Percentiles rank a stretch among this genome's conserved stretches.
Evolutionary conservation across 1,140 invertebrate genomes (phyloP).

Genomic region (Hyposmocoma kahamanoa): DNA sequence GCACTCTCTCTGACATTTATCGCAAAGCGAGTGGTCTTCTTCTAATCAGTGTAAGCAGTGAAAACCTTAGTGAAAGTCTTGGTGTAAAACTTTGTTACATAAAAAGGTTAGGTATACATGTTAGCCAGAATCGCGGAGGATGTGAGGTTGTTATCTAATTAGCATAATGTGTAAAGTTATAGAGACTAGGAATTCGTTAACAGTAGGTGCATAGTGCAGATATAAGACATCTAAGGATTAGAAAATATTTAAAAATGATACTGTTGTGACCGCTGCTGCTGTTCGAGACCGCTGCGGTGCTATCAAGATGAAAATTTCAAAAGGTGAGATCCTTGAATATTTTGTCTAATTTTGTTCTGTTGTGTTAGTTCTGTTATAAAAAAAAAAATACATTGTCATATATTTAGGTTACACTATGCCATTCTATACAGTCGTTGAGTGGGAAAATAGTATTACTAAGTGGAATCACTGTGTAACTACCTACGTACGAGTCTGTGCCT

Average conservation of each 20-base stretch:
- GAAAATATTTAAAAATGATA: constrained; percentile 25
- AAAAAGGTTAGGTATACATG: constrained; percentile 6
- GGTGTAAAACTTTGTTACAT: constrained; percentile 1
- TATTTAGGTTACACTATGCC: too few species aligned
- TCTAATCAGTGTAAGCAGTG: constrained; percentile 21
- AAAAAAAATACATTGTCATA: too few species aligned
- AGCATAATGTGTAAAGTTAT: constrained; percentile 17
- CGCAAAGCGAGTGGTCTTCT: constrained; percentile 30
- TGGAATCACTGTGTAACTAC: too few species aligned
- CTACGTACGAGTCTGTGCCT: too few species aligned
- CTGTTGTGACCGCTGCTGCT: constrained; percentile 33
- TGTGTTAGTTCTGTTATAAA: too few species aligned
- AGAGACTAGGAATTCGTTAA: constrained; percentile 10
- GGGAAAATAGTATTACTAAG: too few species aligned
- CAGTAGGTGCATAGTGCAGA: constrained; percentile 2
- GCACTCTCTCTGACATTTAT: constrained; percentile 61
- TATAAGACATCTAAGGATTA: constrained; percentile 12
- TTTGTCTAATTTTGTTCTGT: too few species aligned
- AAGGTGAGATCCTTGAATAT: constrained; percentile 56
- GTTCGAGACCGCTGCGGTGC: constrained; percentile 18
- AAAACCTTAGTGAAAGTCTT: constrained; percentile 3
- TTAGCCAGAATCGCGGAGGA: neutral
- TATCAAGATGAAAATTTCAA: constrained; percentile 45
- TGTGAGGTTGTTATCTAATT: too few species aligned
- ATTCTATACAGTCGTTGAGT: too few species aligned